Conservation (phyloP, 1,140 invertebrate genomes). For the Bombyx mori region ASM3026992v2 NC_085125.1:5210501-5211000, state of each 20-base stretch:
- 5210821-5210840: conserved; percentile 84
- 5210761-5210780: neutral
- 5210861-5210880: conserved; percentile 78
- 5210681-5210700: too few relatives aligned
- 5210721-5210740: neutral
- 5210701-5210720: neutral
- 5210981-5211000: neutral
- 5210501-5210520: too few relatives aligned
- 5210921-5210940: conserved; percentile 75
- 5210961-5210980: conserved; percentile 35
- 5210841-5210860: conserved; percentile 76
- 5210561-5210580: too few relatives aligned
- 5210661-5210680: too few relatives aligned
- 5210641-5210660: too few relatives aligned
- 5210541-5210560: too few relatives aligned
- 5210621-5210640: too few relatives aligned
- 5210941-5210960: conserved; percentile 83
- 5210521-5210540: too few relatives aligned
- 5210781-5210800: neutral
- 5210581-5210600: too few relatives aligned
- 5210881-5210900: conserved; percentile 77
- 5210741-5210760: too few relatives aligned
- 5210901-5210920: conserved; percentile 76
- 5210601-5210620: too few relatives aligned
- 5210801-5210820: conserved; percentile 50